Conservation (phyloP, 2,113 vertebrate species). For the Cebidichthys violaceus region DNA sequence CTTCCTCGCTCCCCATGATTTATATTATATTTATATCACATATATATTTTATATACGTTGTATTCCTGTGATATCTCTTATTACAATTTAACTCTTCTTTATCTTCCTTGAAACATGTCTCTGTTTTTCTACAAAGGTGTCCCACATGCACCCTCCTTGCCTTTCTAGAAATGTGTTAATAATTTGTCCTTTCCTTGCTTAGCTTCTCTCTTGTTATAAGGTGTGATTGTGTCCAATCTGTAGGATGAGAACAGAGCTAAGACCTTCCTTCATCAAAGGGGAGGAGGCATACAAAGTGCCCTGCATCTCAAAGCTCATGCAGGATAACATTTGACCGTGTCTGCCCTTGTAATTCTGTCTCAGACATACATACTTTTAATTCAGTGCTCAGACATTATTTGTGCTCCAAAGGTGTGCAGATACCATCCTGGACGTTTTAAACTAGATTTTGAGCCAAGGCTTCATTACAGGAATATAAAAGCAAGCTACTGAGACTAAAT, state of each 20-base stretch:
- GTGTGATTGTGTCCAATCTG: slow-evolving; percentile 34
- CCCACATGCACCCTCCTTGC: background rate
- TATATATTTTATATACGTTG: slow-evolving; percentile 17
- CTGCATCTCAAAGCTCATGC: slow-evolving; percentile 23
- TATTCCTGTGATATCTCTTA: slow-evolving; percentile 3
- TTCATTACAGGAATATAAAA: slow-evolving; percentile 6
- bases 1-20: slow-evolving; percentile 35
- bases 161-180: background rate
- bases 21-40: background rate
- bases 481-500: background rate
- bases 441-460: background rate
- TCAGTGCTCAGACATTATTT: background rate
- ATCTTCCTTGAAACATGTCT: slow-evolving; percentile 5
- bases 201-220: background rate
- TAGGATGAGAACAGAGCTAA: slow-evolving; percentile 26
- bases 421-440: background rate
- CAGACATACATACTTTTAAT: background rate
- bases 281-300: background rate
- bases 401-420: background rate
- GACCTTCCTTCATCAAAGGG: slow-evolving; percentile 17
- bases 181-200: background rate
- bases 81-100: slow-evolving; percentile 2
- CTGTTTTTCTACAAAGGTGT: background rate
- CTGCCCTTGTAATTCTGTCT: slow-evolving; percentile 45
- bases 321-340: slow-evolving; percentile 37